These are phyloP conservation scores for Synergus itoensis DNA, from an alignment of 2,888 invertebrate genomes.

Conservation along the genomic window DNA sequence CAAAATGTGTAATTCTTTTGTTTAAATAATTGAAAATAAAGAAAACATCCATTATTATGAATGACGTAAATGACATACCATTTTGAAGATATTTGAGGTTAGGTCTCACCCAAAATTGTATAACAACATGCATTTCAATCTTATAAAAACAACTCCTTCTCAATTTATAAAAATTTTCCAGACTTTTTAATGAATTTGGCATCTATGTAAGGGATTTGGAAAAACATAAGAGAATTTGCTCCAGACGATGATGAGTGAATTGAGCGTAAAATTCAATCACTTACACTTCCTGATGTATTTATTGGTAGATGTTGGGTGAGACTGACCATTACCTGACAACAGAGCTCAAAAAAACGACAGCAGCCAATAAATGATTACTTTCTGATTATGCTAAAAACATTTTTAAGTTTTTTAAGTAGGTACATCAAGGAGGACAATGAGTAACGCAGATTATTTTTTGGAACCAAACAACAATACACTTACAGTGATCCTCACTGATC, in stretches of 20 bases:
- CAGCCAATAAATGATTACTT: neutral
- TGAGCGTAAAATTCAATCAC: slow-evolving; percentile 53
- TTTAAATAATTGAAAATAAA: slow-evolving; percentile 2
- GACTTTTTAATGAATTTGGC: neutral
- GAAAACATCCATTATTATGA: neutral
- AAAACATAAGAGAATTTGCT: slow-evolving; percentile 3
- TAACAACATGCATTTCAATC: neutral
- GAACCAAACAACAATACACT: no score
- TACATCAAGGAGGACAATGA: no score
- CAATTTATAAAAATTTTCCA: neutral
- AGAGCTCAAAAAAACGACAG: slow-evolving; percentile 15
- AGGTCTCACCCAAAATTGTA: neutral
- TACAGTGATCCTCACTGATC: no score
- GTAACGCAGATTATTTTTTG: no score
- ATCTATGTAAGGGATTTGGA: neutral
- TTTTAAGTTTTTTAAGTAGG: no score
- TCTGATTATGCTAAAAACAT: no score
- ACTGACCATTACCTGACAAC: slow-evolving; percentile 67
- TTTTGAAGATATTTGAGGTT: neutral
- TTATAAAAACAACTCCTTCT: neutral
- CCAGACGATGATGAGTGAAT: neutral
- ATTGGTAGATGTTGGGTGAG: slow-evolving; percentile 60
- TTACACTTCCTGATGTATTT: slow-evolving; percentile 68
- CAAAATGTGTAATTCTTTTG: neutral
- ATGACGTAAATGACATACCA: neutral